phyloP scores from a whole-genome alignment of 2,888 invertebrate species.

The Dusona sp. region DNA sequence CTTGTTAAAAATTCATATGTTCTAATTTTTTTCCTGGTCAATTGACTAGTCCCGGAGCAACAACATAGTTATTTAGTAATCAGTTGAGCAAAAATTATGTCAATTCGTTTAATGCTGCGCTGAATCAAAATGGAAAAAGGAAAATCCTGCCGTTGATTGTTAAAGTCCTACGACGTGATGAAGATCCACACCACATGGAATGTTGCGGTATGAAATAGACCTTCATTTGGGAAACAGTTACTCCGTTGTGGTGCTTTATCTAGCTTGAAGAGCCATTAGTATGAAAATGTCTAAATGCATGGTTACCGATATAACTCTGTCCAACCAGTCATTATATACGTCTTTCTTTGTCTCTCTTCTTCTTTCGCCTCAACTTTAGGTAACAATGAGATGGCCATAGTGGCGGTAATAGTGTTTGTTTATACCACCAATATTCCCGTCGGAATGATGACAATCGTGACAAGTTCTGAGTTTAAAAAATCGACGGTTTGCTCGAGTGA shows the following conservation, averaged over 20 bases:
- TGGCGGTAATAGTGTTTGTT: constrained; percentile 35
- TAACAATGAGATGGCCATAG: constrained; percentile 39
- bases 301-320: constrained; percentile 53
- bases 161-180: constrained; percentile 8
- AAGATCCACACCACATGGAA: constrained; percentile 12
- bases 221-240: constrained; percentile 60
- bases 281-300: constrained; percentile 50
- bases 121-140: not conserved
- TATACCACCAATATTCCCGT: constrained; percentile 43
- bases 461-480: constrained; percentile 76
- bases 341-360: not conserved
- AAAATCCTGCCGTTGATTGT: constrained; percentile 29
- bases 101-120: not conserved
- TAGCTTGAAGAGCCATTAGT: constrained; percentile 35
- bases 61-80: not conserved
- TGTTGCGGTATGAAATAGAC: constrained; percentile 27
- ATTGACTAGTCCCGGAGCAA: not conserved
- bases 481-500: constrained; percentile 72
- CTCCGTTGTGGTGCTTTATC: constrained; percentile 45
- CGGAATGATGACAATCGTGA: constrained; percentile 82
- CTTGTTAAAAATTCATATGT: not conserved
- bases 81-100: not conserved
- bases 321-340: constrained; percentile 50
- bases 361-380: constrained; percentile 5
- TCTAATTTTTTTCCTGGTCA: not conserved